Base-by-base conservation (phyloP, 2,888 invertebrate genomes). In the Rhamphomyia laevipes region DNA sequence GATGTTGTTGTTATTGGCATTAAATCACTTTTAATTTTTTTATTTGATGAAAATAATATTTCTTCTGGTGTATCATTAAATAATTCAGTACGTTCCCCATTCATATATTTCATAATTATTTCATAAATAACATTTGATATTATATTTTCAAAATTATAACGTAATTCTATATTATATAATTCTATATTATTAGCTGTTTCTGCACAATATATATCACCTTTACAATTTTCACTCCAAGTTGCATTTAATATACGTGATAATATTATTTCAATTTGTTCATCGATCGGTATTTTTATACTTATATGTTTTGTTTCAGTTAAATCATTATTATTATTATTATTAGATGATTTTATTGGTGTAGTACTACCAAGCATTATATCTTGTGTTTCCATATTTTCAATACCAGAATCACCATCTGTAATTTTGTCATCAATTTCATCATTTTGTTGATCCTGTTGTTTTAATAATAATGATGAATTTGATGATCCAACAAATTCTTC, bases 201-300 rank as follows among this genome's bases (percentile, higher is more conserved):
- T 55, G 75, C 74, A 56, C 78, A 77, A 55, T 77, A 77, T 55
- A 76, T 75, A 51, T 61, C 62, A 66, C 79, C 79, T 58, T 73
- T 71, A 59, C 75, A 74, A 45, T 73, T 73, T 58, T 78, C 78
- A 53, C 76, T 77, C 81, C 85, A 87, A 3, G 84, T 80, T 35
- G 82, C 81, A 63, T 82, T 80, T 16, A 88, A 69, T 49, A 88
- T 79, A 60, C 81, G 77, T 2, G 82, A 81, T 44, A 86, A 74
- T 54, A 81, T 75, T 48, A 72, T 72, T 47, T 75, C 74, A 48
- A 68, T 66, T 53, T 65, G 69, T 49, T 68, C 70, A 27, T 77
- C 72, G 58, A 71, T 40, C 17, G 50, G n/a, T 30, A 50, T 53
- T 41, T 37, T 42, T 33, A 43, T 49, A 18, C 16, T 41, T 11